These are phyloP conservation scores for Bilobella aurantiaca DNA, from an alignment of 1,140 invertebrate species.

Conservation along the genomic window DNA sequence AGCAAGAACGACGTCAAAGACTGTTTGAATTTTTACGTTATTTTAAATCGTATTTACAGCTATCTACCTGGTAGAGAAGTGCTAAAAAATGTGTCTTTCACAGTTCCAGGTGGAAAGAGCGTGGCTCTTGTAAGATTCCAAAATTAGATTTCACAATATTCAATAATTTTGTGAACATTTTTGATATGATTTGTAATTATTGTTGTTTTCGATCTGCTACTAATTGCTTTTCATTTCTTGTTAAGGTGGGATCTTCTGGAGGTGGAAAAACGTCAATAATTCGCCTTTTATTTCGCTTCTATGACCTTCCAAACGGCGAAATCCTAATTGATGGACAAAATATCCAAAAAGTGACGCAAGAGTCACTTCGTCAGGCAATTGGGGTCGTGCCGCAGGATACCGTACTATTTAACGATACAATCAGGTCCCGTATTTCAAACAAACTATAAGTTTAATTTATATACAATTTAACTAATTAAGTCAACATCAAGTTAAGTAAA, in stretches of 20 bases:
- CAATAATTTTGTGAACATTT: too few relatives aligned
- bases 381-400: conserved; percentile 96
- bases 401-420: conserved; percentile 89
- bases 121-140: conserved; percentile 70
- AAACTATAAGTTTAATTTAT: too few relatives aligned
- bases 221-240: conserved; percentile 8
- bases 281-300: conserved; percentile 85
- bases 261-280: conserved; percentile 92
- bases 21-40: not conserved
- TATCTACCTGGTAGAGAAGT: conserved; percentile 66
- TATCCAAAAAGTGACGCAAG: conserved; percentile 65
- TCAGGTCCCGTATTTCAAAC: conserved; percentile 49
- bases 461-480: too few relatives aligned
- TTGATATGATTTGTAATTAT: too few relatives aligned
- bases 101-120: conserved; percentile 76
- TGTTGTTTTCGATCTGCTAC: not conserved
- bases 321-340: conserved; percentile 80
- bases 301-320: conserved; percentile 74
- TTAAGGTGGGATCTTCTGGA: conserved; percentile 74
- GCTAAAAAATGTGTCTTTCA: conserved; percentile 73
- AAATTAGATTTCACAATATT: too few relatives aligned
- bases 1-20: not conserved
- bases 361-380: conserved; percentile 61
- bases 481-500: too few relatives aligned
- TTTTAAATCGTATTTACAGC: conserved; percentile 57